phyloP scores from a whole-genome alignment of 2,113 vertebrate genomes.

The Callorhinus ursinus region DNA sequence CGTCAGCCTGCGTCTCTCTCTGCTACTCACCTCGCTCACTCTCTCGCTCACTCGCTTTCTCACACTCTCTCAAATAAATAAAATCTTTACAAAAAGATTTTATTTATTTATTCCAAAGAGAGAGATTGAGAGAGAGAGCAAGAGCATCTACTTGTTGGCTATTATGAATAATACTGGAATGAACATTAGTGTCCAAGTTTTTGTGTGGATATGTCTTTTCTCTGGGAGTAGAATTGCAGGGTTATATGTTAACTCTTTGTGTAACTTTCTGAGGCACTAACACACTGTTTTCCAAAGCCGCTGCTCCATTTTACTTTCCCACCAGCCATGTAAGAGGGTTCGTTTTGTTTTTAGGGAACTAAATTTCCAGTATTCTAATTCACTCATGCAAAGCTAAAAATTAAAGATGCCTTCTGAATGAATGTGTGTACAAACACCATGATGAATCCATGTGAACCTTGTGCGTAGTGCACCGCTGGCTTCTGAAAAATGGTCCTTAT shows the following conservation, averaged over 20 bases:
- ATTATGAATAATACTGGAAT: neutral
- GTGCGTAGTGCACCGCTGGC: accelerated
- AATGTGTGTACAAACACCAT: neutral
- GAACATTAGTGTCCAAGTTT: neutral
- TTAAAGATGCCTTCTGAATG: neutral
- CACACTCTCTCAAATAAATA: no score
- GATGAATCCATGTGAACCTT: neutral
- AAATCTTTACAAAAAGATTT: no score
- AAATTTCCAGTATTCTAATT: neutral
- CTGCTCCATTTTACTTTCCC: neutral
- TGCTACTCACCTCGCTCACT: no score
- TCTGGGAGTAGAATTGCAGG: neutral
- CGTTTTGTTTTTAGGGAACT: neutral
- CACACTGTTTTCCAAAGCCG: neutral
- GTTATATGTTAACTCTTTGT: neutral
- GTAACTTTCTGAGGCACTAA: neutral
- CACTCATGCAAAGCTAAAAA: neutral
- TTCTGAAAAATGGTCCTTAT: neutral
- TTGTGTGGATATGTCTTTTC: neutral
- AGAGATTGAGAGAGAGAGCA: no score
- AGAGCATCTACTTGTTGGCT: neutral
- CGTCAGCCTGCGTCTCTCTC: no score
- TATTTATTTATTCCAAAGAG: no score
- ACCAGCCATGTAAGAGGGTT: no score
- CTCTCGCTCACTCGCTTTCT: no score